These are phyloP conservation scores for human DNA, from an alignment of 2,113 vertebrate species.

Conservation along the genomic window GRCh38 chr3:187689501-187690000, in stretches of 20 bases:
- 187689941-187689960: background rate
- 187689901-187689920: background rate
- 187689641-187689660: background rate
- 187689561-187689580: background rate
- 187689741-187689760: background rate
- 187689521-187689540: background rate
- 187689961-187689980: background rate
- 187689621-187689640: background rate
- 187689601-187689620: background rate
- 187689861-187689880: background rate
- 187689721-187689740: background rate
- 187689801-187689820: background rate
- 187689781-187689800: background rate
- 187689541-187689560: constrained; percentile 5
- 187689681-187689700: background rate
- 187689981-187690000: background rate
- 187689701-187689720: background rate
- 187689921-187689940: background rate
- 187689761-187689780: background rate
- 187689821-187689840: background rate
- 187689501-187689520: background rate
- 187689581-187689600: constrained; percentile 3
- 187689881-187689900: background rate
- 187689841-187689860: background rate
- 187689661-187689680: background rate